Evolutionary conservation across 2,888 invertebrate genomes (phyloP), one percentile per base, ranked within the genome.

Genomic region (Aromia moschata): DNA sequence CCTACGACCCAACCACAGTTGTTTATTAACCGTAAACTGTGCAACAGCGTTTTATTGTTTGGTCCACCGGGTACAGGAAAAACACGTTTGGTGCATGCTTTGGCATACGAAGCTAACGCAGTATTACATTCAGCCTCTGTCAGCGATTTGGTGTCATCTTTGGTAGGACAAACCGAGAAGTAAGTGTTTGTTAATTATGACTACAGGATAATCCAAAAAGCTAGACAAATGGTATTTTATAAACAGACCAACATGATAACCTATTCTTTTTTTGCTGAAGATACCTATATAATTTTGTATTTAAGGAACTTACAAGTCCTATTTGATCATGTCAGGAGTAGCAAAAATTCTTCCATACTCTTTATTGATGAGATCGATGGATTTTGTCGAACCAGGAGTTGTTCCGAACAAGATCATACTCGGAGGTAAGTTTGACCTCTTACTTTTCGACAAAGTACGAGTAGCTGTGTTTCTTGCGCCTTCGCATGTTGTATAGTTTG

Each of bases 351-450:
- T 57, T 79, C 81, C 11, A 78, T 86, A 11, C 76, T 87, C 33
- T 86, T 87, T 71, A 82, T 87, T 55, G 86, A 87, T 74, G 86
- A 87, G 76, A 82, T 87, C 36, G 87, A 87, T 75, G 83, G 85
- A 47, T 74, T 87, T 54, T 86, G 85, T 71, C 77, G 84, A 31
- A 80, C 76, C 64, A 75, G 86, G 51, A 79, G 71, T 36, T 72
- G 76, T 2, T 73, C 75, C 2, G 86, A 86, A 72, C 81, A 81
- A 56, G 85, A 85, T 62, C 78, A 82, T 64, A 81, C 80, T 1
- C 75, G 86, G 61, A 77, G 82, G 81, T 81, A 67, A 41, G 25
- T 18, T n/a, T n/a, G n/a, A n/a, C n/a, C n/a, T n/a, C n/a, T n/a
- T n/a, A n/a, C n/a, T n/a, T n/a, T n/a, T n/a, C n/a, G n/a, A n/a